phyloP scores from a whole-genome alignment of 2,113 vertebrate genomes.

The Scatophagus argus region DNA sequence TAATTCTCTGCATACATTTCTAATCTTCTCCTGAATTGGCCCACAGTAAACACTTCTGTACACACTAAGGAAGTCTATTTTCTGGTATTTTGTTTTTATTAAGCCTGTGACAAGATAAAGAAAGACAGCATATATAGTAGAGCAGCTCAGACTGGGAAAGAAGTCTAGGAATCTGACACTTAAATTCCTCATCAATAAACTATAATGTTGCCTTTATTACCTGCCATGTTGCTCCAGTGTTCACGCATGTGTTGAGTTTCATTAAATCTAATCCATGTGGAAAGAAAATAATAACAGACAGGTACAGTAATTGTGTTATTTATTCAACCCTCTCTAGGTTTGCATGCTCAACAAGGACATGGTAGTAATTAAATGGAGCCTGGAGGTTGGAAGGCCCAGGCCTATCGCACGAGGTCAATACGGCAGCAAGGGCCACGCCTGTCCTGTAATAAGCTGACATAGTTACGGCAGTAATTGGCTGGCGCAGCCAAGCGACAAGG shows the following conservation, averaged over 20 bases:
- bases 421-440: conserved; percentile 51
- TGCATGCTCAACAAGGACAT: conserved; percentile 67
- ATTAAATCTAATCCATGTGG: conserved; percentile 61
- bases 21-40: conserved; percentile 34
- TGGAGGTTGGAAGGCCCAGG: conserved; percentile 62
- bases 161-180: conserved; percentile 18
- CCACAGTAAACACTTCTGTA: conserved; percentile 40
- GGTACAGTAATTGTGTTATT: conserved; percentile 55
- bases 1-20: conserved; percentile 44
- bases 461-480: conserved; percentile 78
- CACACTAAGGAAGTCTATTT: conserved; percentile 18
- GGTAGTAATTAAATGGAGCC: conserved; percentile 72
- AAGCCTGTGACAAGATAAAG: conserved; percentile 12
- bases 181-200: conserved; percentile 38
- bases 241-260: conserved; percentile 53
- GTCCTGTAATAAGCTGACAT: conserved; percentile 80
- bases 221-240: conserved; percentile 49
- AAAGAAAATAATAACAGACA: conserved; percentile 61
- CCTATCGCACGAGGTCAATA: conserved; percentile 74
- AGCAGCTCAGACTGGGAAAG: background rate
- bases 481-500: conserved; percentile 80
- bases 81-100: conserved; percentile 29
- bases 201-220: conserved; percentile 51
- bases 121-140: conserved; percentile 8
- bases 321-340: conserved; percentile 41